Evolutionary conservation across 2,797 vertebrate species (phyloP), one percentile per base, ranked within the genome.

Genomic region (Thaleichthys pacificus): DNA sequence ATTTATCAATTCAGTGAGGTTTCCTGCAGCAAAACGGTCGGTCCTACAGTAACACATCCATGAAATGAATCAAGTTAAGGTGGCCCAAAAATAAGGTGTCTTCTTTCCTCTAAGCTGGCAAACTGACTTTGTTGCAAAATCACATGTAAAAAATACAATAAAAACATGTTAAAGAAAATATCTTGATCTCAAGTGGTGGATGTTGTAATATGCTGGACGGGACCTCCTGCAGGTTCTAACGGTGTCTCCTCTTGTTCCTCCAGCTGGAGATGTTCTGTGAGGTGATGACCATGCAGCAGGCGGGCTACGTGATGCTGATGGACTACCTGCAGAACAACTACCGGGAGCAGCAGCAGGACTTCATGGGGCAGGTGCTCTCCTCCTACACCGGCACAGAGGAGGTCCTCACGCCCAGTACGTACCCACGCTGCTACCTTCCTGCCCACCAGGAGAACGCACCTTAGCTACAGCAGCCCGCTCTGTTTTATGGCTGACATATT

Each of bases 311-410:
- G 77, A 98, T 99, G 95, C 88, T 99, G 81, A 98, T 98, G 96
- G 97, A 99, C 85, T 99, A 98, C 75, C 89, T 98, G 82, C 96
- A 98, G 90, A 98, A 98, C 89, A 99, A 98, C 91, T 97, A 92
- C 86, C 88, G 97, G 80, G 94, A 97, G 47, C 96, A 96, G 77
- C 96, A 96, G 54, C 89, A 93, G 75, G 93, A 95, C 72, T 97
- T 97, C 84, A 95, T 93, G 62, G 97, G 96, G 26, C 96, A 97
- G 89, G 93, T 98, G 78, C 97, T 97, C 91, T 96, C 96, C 72
- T 98, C 97, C 65, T 98, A 97, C 78, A 97, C 96, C 12, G 97
- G 97, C 72, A 93, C 91, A 0, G 96, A 99, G 92, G 96, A 96
- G 89, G 93, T 98, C 82, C 93, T 92, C 47, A 95, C 93, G 70